phyloP scores from a whole-genome alignment of 2,113 vertebrate species.

The Barnardius zonarius region DNA sequence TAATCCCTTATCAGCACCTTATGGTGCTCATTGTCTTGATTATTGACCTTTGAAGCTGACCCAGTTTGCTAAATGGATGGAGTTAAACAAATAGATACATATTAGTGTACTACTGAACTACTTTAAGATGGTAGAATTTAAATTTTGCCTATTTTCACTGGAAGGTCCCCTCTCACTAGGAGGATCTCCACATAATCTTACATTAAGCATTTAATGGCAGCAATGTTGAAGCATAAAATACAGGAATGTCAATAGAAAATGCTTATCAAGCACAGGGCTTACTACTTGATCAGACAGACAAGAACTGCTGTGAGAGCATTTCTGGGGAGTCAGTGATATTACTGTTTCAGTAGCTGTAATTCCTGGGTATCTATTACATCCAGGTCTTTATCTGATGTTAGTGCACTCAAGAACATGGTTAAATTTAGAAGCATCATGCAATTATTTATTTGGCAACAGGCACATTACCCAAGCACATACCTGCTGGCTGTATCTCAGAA shows the following conservation, averaged over 20 bases:
- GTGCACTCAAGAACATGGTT: not conserved
- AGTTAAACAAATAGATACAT: not conserved
- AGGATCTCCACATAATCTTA: not conserved
- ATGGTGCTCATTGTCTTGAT: not conserved
- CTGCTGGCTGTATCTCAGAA: slow-evolving; percentile 6
- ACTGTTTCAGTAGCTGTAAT: not conserved
- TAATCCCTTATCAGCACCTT: not conserved
- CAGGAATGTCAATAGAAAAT: not conserved
- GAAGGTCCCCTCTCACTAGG: not conserved
- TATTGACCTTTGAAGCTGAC: not conserved
- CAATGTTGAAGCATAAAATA: not conserved
- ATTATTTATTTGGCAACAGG: slow-evolving; percentile 17
- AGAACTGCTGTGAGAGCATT: not conserved
- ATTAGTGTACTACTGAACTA: not conserved
- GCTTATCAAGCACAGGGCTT: not conserved
- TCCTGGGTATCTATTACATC: not conserved
- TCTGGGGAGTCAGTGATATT: not conserved
- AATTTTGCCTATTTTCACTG: not conserved
- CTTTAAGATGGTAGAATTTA: not conserved
- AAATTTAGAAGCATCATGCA: slow-evolving; percentile 1
- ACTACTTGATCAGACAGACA: not conserved
- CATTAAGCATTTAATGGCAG: not conserved
- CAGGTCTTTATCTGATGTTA: not conserved
- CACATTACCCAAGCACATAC: not conserved
- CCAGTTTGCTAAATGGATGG: not conserved